A percentile compares a stretch with the other conserved stretches of the same genome.
Conservation (phyloP, 1,140 invertebrate species). For the Lasioglossum baleicum region DNA sequence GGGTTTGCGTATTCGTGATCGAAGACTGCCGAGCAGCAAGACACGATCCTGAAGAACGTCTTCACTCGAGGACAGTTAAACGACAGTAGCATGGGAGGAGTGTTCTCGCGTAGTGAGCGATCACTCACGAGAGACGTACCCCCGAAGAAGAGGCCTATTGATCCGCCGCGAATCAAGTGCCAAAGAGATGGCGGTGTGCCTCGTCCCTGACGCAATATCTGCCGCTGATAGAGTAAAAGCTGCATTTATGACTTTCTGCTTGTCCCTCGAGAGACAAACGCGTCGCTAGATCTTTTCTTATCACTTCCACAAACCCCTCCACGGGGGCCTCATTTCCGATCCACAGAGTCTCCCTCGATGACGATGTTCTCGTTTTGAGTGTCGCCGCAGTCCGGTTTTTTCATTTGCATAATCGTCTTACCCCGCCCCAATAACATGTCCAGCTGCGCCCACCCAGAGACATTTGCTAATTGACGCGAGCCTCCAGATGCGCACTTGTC, state of each 20-base stretch:
- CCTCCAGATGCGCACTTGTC: too few relatives aligned
- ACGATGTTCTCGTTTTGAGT: too few relatives aligned
- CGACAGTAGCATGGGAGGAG: slow-evolving; percentile 4
- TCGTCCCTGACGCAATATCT: slow-evolving; percentile 18
- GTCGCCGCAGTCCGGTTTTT: too few relatives aligned
- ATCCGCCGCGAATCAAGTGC: slow-evolving; percentile 58
- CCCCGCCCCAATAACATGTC: not conserved
- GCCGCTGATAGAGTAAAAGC: not conserved
- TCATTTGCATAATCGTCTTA: slow-evolving; percentile 11
- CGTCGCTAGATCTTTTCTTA: slow-evolving; percentile 4
- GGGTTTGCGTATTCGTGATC: not conserved
- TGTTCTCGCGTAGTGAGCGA: slow-evolving; percentile 29
- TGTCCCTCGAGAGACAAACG: not conserved
- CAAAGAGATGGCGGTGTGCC: slow-evolving; percentile 51
- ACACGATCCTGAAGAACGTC: slow-evolving; percentile 13
- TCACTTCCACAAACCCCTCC: not conserved
- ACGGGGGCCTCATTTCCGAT: too few relatives aligned
- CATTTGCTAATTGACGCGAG: too few relatives aligned
- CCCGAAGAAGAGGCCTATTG: slow-evolving; percentile 62
- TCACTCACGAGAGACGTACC: slow-evolving; percentile 14
- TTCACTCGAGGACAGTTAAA: slow-evolving; percentile 10
- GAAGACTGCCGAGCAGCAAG: not conserved
- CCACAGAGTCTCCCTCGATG: too few relatives aligned
- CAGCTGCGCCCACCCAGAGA: not conserved
- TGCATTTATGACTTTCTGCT: slow-evolving; percentile 58